Base-by-base conservation (phyloP, 2,797 vertebrate species). In the Triplophysa bombifrons region DNA sequence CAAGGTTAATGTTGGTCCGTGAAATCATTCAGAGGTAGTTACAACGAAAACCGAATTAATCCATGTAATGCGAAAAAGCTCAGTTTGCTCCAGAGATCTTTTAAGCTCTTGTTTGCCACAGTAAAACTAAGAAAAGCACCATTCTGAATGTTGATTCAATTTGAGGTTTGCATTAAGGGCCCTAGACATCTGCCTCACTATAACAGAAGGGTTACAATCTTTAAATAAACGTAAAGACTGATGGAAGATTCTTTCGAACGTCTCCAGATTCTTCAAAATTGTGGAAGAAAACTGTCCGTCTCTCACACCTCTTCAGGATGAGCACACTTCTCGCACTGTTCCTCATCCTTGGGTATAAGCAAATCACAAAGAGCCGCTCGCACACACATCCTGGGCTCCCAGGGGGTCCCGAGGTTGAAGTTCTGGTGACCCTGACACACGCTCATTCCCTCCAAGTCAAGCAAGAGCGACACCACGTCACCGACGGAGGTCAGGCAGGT, bases 401-500 rank as follows among this genome's bases (percentile, higher is more conserved):
- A 71, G n/a, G 51, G 22, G 1, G 63, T 27, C 22, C 51, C 65
- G 1, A 70, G 41, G 22, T 76, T 50, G 5, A 84, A 46, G 48
- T 70, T 74, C 38, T 79, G 82, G 67, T 83, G 86, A 66, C 89
- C 89, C 61, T 74, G 87, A 70, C 89, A 90, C 78, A 90, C 88
- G 2, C 77, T 81, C 46, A 81, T 22, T 16, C 46, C 60, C 75
- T 90, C 89, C 64, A 90, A 38, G 81, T 87, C 86, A 27, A 86
- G 75, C 71, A 90, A 80, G 60, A 90, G 82, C 1, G 80, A 75
- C 60, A 87, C 84, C 34, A 89, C 84, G 1, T 84, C 50, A 41
- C 51, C 58, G 44, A 84, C 73, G 1, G 81, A 41, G n/a, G 46
- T 38, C 22, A 90, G 82, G 65, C 80, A 82, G 19, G 38, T 73